Percentiles rank a stretch among this genome's conserved stretches.
Evolutionary conservation across 2,113 vertebrate genomes (phyloP).

Genomic region (Oreochromis tanganicae): DNA sequence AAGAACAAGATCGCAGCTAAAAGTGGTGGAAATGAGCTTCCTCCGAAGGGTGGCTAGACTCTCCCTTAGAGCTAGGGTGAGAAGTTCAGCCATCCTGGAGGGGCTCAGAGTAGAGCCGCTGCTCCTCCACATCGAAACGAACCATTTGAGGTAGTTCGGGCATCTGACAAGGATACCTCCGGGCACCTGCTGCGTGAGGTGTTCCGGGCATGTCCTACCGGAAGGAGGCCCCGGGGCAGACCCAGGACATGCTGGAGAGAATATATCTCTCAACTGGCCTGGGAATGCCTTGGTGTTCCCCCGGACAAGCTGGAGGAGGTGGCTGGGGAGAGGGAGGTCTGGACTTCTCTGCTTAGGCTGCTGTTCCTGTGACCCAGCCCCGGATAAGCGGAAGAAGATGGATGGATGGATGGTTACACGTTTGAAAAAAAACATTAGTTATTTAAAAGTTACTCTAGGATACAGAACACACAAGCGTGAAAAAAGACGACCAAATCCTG

Average conservation of each 20-base stretch:
- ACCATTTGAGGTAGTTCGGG: background rate
- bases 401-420: background rate
- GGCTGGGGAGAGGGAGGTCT: background rate
- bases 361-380: background rate
- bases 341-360: background rate
- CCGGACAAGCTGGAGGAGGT: background rate
- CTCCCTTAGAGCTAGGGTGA: background rate
- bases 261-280: background rate
- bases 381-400: background rate
- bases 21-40: no score
- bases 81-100: background rate
- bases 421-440: background rate
- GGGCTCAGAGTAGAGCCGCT: accelerated
- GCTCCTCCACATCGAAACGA: background rate
- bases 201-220: accelerated
- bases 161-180: background rate
- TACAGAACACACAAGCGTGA: background rate
- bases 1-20: no score
- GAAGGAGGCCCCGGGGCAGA: background rate
- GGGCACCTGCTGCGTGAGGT: background rate
- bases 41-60: no score
- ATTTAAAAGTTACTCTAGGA: background rate
- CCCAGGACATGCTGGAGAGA: background rate
- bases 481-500: background rate
- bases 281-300: accelerated